phyloP scores from a whole-genome alignment of 2,888 invertebrate genomes.

The Platycnemis pennipes region DNA sequence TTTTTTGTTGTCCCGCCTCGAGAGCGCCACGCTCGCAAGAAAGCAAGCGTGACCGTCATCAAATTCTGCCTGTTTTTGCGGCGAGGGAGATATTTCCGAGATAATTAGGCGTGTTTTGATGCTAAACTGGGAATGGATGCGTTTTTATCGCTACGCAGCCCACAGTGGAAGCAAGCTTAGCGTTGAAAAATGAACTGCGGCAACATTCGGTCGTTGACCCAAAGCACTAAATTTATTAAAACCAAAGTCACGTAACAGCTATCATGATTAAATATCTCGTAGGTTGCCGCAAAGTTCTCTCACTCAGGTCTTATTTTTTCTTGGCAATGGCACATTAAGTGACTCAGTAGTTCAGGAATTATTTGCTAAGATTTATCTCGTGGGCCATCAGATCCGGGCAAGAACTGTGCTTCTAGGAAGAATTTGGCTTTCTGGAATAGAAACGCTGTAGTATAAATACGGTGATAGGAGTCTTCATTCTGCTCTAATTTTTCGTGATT shows the following conservation, averaged over 20 bases:
- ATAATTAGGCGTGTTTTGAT: neutral
- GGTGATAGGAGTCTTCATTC: too few relatives aligned
- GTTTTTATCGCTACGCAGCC: neutral
- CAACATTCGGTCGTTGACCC: neutral
- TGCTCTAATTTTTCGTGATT: too few relatives aligned
- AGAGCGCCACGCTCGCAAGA: neutral
- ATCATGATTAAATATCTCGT: neutral
- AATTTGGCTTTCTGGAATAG: too few relatives aligned
- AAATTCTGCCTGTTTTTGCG: neutral
- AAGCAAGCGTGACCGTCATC: neutral
- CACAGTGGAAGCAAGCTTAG: neutral
- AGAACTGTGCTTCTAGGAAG: too few relatives aligned
- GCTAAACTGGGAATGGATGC: neutral
- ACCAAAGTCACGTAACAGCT: neutral
- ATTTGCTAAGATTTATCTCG: too few relatives aligned
- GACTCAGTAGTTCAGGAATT: too few relatives aligned
- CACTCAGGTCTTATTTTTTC: neutral
- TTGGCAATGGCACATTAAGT: neutral
- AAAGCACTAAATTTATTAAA: neutral
- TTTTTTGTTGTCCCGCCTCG: neutral
- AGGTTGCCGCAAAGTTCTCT: too few relatives aligned
- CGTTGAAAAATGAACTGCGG: neutral
- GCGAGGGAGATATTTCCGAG: neutral
- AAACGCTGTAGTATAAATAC: too few relatives aligned
- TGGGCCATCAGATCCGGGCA: too few relatives aligned